Evolutionary conservation across 2,113 vertebrate species (phyloP).

Genomic region (Copsychus sechellarum): DNA sequence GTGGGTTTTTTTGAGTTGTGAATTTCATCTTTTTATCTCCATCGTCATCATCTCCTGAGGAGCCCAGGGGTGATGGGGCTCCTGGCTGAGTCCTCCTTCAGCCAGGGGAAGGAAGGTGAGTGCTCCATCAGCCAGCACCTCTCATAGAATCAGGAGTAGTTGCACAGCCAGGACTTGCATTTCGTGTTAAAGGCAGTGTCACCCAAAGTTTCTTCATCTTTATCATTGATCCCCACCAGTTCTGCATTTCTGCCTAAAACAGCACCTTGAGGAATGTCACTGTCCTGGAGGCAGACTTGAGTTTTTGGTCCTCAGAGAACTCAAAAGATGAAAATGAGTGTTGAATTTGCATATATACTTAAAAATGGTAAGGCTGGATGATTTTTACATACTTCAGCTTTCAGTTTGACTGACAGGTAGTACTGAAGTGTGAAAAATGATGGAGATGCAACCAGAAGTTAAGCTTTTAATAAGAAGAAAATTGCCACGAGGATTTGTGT

Average conservation of each 20-base stretch:
- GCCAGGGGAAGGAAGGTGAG: background rate
- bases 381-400: background rate
- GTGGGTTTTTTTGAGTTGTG: background rate
- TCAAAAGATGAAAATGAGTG: background rate
- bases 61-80: background rate
- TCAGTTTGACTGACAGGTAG: background rate
- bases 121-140: background rate
- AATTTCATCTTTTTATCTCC: background rate
- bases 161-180: background rate
- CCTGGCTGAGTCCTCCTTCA: background rate
- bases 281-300: background rate
- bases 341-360: background rate
- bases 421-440: conserved; percentile 1
- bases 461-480: conserved; percentile 31
- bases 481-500: background rate
- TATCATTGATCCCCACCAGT: background rate
- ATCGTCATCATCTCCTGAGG: background rate
- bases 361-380: background rate
- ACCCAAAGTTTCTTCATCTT: background rate
- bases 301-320: background rate
- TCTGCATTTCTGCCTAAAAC: background rate
- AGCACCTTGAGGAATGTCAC: background rate
- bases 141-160: background rate
- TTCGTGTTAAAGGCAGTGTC: background rate
- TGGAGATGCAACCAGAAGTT: conserved; percentile 39